These are phyloP conservation scores for Thinocorus orbignyianus DNA, from an alignment of 2,113 vertebrate genomes.

Conservation along the genomic window DNA sequence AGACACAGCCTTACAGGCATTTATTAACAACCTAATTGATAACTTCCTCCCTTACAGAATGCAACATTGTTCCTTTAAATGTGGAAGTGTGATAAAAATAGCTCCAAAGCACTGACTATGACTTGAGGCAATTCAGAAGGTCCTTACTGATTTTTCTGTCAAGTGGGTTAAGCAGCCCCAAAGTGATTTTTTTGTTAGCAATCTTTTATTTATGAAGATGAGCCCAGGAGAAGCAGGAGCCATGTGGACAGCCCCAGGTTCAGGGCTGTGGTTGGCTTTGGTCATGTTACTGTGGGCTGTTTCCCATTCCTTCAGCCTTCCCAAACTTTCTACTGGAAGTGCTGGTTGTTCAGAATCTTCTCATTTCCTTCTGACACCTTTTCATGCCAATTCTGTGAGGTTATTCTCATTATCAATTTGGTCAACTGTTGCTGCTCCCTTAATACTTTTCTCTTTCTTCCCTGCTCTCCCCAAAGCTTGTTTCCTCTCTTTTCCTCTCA, in stretches of 20 bases:
- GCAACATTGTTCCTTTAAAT: background rate
- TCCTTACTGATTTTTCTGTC: background rate
- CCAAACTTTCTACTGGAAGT: background rate
- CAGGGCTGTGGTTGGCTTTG: background rate
- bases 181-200: background rate
- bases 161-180: background rate
- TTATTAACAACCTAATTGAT: background rate
- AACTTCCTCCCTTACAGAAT: background rate
- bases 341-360: background rate
- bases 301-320: background rate
- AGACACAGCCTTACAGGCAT: background rate
- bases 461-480: background rate
- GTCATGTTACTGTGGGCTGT: background rate
- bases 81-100: background rate
- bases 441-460: background rate
- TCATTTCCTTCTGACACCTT: background rate
- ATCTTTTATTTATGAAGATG: background rate
- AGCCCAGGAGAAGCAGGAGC: background rate
- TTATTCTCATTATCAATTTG: background rate
- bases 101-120: background rate
- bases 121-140: background rate
- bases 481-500: background rate
- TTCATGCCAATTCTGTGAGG: background rate
- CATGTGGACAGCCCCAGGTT: background rate
- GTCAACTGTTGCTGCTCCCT: background rate